Evolutionary conservation across 2,888 invertebrate genomes (phyloP).

Genomic region (Spisula subtruncata): DNA sequence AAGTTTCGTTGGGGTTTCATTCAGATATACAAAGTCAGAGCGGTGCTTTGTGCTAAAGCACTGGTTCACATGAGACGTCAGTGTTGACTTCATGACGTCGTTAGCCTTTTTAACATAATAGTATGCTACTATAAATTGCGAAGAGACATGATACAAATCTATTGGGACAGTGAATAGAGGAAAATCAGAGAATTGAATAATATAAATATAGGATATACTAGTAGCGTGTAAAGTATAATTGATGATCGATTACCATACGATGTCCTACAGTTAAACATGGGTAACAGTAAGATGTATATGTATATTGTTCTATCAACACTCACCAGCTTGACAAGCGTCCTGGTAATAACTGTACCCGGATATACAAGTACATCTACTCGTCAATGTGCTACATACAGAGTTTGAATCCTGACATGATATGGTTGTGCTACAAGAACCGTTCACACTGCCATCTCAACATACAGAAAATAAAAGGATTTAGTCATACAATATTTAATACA

Average conservation of each 20-base stretch:
- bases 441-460: constrained; percentile 29
- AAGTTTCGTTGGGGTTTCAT: neutral
- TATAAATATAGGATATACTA: too few species aligned
- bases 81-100: neutral
- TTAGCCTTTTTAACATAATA: neutral
- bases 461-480: neutral
- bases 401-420: constrained; percentile 11
- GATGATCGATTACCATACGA: too few species aligned
- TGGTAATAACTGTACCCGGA: constrained; percentile 1
- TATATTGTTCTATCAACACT: neutral
- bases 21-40: neutral
- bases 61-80: neutral
- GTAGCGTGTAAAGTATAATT: too few species aligned
- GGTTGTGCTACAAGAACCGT: constrained; percentile 29
- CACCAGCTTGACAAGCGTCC: constrained; percentile 40
- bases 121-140: too few species aligned
- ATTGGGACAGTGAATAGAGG: too few species aligned
- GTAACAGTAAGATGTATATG: too few species aligned
- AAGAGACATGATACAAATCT: too few species aligned
- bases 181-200: too few species aligned
- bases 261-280: too few species aligned
- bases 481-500: neutral
- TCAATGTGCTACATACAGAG: neutral
- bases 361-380: constrained; percentile 23
- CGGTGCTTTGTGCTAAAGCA: neutral